phyloP scores from a whole-genome alignment of 1,140 invertebrate genomes.

The Propsilocerus akamusi region DNA sequence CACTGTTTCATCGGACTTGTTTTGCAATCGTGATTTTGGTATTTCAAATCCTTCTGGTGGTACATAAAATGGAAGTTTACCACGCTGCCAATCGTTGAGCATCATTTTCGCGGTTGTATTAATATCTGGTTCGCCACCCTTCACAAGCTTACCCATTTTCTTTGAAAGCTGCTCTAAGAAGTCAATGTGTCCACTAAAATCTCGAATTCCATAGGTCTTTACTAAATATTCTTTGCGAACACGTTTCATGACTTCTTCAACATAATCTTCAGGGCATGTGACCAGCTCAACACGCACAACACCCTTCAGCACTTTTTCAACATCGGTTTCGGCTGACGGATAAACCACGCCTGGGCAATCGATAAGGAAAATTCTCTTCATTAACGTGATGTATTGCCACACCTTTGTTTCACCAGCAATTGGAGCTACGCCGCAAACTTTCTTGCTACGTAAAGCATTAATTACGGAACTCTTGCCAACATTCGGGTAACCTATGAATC shows the following conservation, averaged over 20 bases:
- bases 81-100: conserved; percentile 96
- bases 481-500: conserved; percentile 98
- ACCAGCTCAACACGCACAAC: conserved; percentile 92
- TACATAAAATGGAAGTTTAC: conserved; percentile 89
- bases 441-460: conserved; percentile 86
- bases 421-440: conserved; percentile 96
- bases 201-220: conserved; percentile 78
- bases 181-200: conserved; percentile 63
- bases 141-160: conserved; percentile 75
- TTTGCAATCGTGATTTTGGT: conserved; percentile 26
- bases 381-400: conserved; percentile 98
- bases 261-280: conserved; percentile 88
- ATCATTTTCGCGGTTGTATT: conserved; percentile 81
- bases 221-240: conserved; percentile 78
- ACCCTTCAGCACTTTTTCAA: conserved; percentile 91
- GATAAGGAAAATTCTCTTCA: conserved; percentile 93
- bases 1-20: conserved; percentile 9
- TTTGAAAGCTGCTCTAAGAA: conserved; percentile 85
- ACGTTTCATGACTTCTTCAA: conserved; percentile 65
- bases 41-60: conserved; percentile 58
- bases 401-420: conserved; percentile 99
- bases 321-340: conserved; percentile 77
- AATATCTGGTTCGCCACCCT: conserved; percentile 91
- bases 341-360: conserved; percentile 99
- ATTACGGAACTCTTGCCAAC: conserved; percentile 98